Evolutionary conservation across 2,797 vertebrate species (phyloP).

Genomic region (Cyprinodon diabolis): DNA sequence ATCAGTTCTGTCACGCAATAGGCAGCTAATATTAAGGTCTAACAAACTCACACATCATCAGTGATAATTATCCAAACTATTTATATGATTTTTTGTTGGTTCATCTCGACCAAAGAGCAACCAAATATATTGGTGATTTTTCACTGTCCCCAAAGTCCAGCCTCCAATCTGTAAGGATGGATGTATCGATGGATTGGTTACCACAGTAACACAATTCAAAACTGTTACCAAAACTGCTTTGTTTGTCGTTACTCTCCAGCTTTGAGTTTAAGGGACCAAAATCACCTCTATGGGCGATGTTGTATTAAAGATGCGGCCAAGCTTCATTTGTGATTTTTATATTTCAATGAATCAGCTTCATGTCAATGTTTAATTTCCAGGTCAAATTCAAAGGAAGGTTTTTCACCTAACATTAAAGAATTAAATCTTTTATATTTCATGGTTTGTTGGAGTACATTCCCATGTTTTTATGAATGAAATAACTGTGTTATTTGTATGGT

Average conservation of each 20-base stretch:
- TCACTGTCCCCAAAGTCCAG: no score
- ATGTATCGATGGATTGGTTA: no score
- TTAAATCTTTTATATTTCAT: neutral
- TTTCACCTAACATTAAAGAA: neutral
- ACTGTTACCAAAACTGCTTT: neutral
- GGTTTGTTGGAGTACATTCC: neutral
- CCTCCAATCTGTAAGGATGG: neutral
- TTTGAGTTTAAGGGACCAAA: neutral
- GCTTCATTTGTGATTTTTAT: constrained; percentile 12
- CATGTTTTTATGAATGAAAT: neutral
- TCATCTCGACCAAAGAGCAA: no score
- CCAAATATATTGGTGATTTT: no score
- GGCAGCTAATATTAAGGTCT: no score
- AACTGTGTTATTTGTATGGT: neutral
- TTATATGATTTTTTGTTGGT: no score
- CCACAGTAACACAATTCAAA: neutral
- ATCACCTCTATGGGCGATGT: neutral
- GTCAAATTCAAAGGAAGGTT: neutral
- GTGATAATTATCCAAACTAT: no score
- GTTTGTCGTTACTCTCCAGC: neutral
- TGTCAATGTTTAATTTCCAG: constrained; percentile 4
- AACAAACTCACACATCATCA: no score
- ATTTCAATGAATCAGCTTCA: neutral
- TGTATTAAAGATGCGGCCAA: constrained; percentile 1
- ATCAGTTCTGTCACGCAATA: no score